phyloP scores from a whole-genome alignment of 2,113 vertebrate genomes.

The Pelecanoides urinatrix region DNA sequence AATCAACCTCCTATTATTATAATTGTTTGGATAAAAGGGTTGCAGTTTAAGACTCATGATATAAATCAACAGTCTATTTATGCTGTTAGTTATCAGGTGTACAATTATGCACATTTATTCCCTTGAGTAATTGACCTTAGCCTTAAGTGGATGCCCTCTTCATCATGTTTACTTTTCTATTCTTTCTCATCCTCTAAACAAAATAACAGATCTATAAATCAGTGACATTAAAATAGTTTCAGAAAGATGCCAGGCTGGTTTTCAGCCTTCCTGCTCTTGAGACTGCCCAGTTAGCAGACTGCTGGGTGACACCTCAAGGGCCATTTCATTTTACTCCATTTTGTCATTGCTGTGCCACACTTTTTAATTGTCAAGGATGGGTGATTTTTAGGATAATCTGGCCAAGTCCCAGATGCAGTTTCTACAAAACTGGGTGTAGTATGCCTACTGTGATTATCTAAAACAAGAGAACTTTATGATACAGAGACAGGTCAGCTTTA shows the following conservation, averaged over 20 bases:
- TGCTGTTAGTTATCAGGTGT: constrained; percentile 10
- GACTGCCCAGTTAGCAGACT: not conserved
- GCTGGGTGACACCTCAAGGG: not conserved
- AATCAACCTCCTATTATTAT: constrained; percentile 47
- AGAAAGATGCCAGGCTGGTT: not conserved
- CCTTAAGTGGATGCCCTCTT: constrained; percentile 20
- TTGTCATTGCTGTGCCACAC: not conserved
- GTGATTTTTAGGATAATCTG: not conserved
- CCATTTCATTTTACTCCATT: not conserved
- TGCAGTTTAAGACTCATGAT: not conserved
- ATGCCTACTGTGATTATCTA: not conserved
- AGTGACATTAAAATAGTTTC: not conserved
- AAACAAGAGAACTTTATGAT: not conserved
- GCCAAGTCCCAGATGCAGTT: not conserved
- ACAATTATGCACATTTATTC: not conserved
- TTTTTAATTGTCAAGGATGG: not conserved
- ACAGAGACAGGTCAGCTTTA: not conserved
- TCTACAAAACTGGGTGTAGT: not conserved
- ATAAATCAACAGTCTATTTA: constrained; percentile 41
- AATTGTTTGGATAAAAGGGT: constrained; percentile 28
- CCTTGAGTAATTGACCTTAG: constrained; percentile 11
- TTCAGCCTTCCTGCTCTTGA: not conserved
- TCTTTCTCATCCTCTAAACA: constrained; percentile 15
- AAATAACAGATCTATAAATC: constrained; percentile 16
- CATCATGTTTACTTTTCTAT: constrained; percentile 19